Base-by-base conservation (phyloP, 2,113 vertebrate genomes). In the Felis catus region DNA sequence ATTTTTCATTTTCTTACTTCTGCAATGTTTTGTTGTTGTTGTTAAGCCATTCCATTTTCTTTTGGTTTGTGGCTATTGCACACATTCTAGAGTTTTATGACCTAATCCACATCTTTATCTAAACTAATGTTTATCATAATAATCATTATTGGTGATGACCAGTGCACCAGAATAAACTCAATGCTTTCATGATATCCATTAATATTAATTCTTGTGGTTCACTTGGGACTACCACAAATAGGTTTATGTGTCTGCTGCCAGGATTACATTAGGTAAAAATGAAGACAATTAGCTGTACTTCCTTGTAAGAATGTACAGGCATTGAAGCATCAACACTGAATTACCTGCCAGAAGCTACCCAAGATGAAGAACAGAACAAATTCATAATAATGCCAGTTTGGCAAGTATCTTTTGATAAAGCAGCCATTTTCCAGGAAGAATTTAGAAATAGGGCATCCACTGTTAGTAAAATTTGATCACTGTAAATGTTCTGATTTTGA, bases 41-140 rank as follows among this genome's bases (percentile, higher is more conserved):
- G 31, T 61, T n/a, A 89, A 73, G 18, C 5, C 10, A 68, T 94
- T 85, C 19, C 23, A 11, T 68, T 94, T 91, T 73, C 61, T 78
- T 2, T 80, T 85, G 7, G 4, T 93, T 91, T 91, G 29, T 39
- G 12, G 51, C 31, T 29, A 89, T 53, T 33, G 27, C 14, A 95
- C 45, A 71, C 29, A 89, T 76, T 96, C 48, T 89, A 9, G 48
- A 94, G 10, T 51, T 97, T 96, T 87, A 94, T 65, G 23, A 58
- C 25, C 27, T 83, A 88, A 96, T 71, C 12, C 23, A 78, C 4
- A 45, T 95, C 71, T 94, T 97, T 98, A 98, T 93, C 97, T 97
- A 98, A 98, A 95, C 48, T 89, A 89, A 65, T 97, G 45, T 89
- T 98, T 95, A 97, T 97, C 92, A 94, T 78, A 96, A 97, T 87